These are phyloP conservation scores for Empidonax alnorum DNA, from an alignment of 2,113 vertebrate genomes.

Conservation along the genomic window DNA sequence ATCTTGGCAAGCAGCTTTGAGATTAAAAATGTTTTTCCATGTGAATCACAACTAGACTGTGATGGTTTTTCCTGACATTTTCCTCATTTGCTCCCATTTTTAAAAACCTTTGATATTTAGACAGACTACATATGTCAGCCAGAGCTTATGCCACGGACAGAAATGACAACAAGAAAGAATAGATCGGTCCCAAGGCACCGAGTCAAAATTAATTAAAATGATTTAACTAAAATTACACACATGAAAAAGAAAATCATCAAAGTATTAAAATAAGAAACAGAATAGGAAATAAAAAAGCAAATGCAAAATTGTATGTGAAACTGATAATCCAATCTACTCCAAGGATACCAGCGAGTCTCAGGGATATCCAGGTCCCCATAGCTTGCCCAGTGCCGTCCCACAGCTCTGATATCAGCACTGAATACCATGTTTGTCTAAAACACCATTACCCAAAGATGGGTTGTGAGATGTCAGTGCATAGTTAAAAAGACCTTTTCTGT, in stretches of 20 bases:
- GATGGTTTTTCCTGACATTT: neutral
- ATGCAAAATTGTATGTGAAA: neutral
- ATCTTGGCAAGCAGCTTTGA: neutral
- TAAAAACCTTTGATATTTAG: constrained; percentile 40
- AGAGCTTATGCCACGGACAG: neutral
- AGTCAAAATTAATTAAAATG: constrained; percentile 21
- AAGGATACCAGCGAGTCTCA: neutral
- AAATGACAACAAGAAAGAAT: constrained; percentile 24
- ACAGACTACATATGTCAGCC: constrained; percentile 8
- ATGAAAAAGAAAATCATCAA: constrained; percentile 1
- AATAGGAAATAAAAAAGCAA: neutral
- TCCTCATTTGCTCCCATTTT: neutral
- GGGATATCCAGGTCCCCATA: neutral
- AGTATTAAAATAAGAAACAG: neutral
- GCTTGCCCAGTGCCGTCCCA: neutral
- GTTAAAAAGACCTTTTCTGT: neutral
- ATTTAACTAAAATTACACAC: constrained; percentile 17
- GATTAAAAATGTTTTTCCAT: neutral
- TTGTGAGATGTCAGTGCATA: neutral
- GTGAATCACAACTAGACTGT: neutral
- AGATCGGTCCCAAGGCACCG: neutral
- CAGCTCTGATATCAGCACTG: neutral
- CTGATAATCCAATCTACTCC: accelerated
- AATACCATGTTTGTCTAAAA: neutral
- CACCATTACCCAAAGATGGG: neutral